phyloP scores from a whole-genome alignment of 1,140 invertebrate genomes.

The Drosophila tani region DNA sequence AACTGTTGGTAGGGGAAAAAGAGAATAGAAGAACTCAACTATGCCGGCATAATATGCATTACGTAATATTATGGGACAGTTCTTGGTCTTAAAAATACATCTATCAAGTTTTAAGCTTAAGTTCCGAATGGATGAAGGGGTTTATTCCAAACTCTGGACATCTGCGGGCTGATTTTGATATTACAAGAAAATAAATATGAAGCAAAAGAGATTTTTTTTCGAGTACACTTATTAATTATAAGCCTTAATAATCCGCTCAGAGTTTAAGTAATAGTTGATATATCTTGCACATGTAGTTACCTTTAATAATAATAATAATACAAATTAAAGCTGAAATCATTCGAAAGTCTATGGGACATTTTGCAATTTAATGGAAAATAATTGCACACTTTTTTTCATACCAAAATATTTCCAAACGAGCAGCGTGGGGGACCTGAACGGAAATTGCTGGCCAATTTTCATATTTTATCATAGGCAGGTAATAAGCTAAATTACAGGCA shows the following conservation, averaged over 20 bases:
- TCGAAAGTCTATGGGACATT: constrained; percentile 9
- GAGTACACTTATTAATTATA: background rate
- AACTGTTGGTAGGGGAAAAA: constrained; percentile 1
- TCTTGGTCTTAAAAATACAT: background rate
- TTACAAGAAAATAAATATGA: background rate
- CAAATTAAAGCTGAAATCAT: background rate
- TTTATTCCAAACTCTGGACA: background rate
- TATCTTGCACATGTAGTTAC: background rate
- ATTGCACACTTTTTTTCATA: background rate
- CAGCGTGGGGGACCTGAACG: constrained; percentile 6
- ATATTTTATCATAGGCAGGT: constrained; percentile 33
- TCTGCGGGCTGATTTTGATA: background rate
- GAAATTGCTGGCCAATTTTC: constrained; percentile 36
- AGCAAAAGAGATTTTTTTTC: background rate
- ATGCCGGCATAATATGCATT: constrained; percentile 14
- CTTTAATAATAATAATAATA: too few species aligned
- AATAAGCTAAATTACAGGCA: constrained; percentile 36
- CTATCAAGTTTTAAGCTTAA: background rate
- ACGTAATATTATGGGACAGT: constrained; percentile 38
- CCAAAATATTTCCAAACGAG: constrained; percentile 15
- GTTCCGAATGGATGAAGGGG: background rate
- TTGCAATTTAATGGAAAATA: constrained; percentile 15
- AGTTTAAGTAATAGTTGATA: background rate
- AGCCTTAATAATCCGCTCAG: too few species aligned
- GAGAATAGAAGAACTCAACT: constrained; percentile 18